phyloP scores from a whole-genome alignment of 1,140 invertebrate species.

The Chrysopa pallens region DNA sequence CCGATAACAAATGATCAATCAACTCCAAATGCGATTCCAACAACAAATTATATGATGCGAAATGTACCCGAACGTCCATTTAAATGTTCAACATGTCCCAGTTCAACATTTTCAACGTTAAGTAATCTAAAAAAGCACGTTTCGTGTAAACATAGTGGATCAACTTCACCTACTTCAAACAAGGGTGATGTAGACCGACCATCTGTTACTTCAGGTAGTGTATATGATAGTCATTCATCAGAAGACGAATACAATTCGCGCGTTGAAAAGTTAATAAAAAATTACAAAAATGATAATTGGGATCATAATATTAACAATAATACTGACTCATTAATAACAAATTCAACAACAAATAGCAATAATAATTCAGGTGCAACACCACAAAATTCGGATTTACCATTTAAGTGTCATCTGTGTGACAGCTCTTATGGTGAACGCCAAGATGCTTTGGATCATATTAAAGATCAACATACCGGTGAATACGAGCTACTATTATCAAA shows the following conservation, averaged over 20 bases:
- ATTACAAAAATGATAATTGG: no score
- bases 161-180: conserved; percentile 19
- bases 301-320: background rate
- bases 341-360: conserved; percentile 12
- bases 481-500: conserved; percentile 60
- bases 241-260: conserved; percentile 17
- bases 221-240: conserved; percentile 21
- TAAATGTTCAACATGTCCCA: conserved; percentile 69
- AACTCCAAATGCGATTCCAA: conserved; percentile 12
- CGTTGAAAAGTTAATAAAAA: background rate
- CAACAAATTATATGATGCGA: conserved; percentile 34
- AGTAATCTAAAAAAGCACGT: conserved; percentile 64
- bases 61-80: conserved; percentile 64
- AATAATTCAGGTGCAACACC: conserved; percentile 8
- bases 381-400: conserved; percentile 47
- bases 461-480: conserved; percentile 45
- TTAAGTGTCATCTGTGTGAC: conserved; percentile 87
- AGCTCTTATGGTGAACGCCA: conserved; percentile 60
- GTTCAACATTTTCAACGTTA: conserved; percentile 67
- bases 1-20: conserved; percentile 14
- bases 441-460: conserved; percentile 66
- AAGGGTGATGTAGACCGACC: background rate
- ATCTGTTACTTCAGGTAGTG: conserved; percentile 19
- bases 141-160: conserved; percentile 41
- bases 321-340: conserved; percentile 4